Evolutionary conservation across 2,113 vertebrate species (phyloP).

Genomic region (Mus pahari): DNA sequence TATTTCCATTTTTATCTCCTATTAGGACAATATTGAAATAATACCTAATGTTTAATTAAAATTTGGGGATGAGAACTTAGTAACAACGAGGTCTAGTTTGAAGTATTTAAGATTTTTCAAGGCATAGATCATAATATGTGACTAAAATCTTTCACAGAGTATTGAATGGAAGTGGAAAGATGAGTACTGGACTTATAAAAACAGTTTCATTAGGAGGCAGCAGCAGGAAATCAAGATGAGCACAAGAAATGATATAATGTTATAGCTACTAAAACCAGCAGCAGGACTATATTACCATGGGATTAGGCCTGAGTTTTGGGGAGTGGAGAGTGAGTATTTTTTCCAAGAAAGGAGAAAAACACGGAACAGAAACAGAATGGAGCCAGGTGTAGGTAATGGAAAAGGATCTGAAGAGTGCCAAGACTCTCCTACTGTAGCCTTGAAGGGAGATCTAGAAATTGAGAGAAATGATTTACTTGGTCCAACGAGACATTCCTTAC

Average conservation of each 20-base stretch:
- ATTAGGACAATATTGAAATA: slow-evolving; percentile 36
- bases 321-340: background rate
- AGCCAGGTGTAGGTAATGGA: background rate
- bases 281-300: background rate
- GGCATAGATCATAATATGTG: slow-evolving; percentile 3
- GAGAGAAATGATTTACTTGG: background rate
- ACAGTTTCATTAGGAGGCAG: background rate
- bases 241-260: background rate
- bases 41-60: background rate
- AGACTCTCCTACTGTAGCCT: background rate
- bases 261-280: background rate
- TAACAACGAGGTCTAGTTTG: background rate
- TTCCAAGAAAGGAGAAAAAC: background rate
- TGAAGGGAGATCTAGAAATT: background rate
- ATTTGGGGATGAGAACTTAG: background rate
- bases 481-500: background rate
- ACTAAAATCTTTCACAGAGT: background rate
- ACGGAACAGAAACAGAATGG: slow-evolving; percentile 53
- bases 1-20: slow-evolving; percentile 19
- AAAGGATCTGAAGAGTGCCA: background rate
- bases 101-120: slow-evolving; percentile 31
- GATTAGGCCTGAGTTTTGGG: background rate
- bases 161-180: background rate
- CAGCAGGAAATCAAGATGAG: background rate
- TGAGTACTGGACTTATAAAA: background rate